Conservation (phyloP, 2,797 vertebrate species). For the Poecile montanus region DNA sequence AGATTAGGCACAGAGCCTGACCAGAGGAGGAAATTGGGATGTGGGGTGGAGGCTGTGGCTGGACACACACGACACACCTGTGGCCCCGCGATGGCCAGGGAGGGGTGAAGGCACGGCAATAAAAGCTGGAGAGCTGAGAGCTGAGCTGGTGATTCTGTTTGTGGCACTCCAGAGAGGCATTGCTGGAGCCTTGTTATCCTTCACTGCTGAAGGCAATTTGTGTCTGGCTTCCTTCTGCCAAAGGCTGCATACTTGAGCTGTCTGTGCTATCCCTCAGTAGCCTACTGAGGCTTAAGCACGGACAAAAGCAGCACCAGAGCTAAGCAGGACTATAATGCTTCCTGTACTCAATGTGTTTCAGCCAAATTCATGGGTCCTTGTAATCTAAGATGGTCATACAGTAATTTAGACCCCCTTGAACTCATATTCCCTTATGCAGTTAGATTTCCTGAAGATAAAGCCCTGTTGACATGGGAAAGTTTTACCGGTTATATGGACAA, state of each 20-base stretch:
- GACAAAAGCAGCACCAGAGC: conserved; percentile 33
- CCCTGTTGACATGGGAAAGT: conserved; percentile 60
- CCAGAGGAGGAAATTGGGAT: not conserved
- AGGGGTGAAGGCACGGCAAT: rapidly evolving
- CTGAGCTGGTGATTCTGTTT: conserved; percentile 28
- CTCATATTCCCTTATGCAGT: conserved; percentile 42
- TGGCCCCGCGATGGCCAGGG: rapidly evolving
- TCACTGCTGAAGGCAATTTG: conserved; percentile 30
- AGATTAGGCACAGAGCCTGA: conserved; percentile 23
- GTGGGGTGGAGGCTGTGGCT: not conserved
- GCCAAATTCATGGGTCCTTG: conserved; percentile 48
- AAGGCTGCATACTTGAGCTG: conserved; percentile 38
- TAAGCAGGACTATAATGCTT: conserved; percentile 56
- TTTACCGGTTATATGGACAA: not conserved
- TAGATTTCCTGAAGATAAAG: conserved; percentile 65
- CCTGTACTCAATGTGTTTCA: conserved; percentile 3
- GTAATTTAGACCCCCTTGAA: conserved; percentile 53
- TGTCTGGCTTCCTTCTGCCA: conserved; percentile 31
- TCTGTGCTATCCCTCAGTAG: conserved; percentile 19
- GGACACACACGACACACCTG: not conserved
- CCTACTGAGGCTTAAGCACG: conserved; percentile 10
- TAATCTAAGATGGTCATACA: conserved; percentile 60
- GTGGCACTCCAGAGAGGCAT: conserved; percentile 46
- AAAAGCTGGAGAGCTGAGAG: not conserved
- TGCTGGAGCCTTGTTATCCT: conserved; percentile 28